Base-by-base conservation (phyloP, 1,140 invertebrate species). In the Dryas iulia region DNA sequence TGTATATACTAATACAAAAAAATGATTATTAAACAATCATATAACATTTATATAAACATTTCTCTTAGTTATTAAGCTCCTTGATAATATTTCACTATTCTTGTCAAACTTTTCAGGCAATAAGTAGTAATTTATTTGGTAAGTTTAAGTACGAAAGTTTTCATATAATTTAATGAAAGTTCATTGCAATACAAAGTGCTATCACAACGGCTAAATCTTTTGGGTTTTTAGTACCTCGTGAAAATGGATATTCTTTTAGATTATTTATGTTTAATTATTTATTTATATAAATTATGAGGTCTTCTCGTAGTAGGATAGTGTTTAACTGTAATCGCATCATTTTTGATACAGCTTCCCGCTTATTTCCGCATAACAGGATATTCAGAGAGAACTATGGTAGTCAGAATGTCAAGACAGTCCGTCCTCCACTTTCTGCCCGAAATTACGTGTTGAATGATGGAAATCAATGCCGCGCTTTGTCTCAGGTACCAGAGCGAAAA, bases 91-190 rank as follows among this genome's bases (percentile, higher is more conserved):
- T 47, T 28, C 26, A 60, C 11, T 56, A 26, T 28, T 59, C 28
- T 35, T 56, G 60, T 33, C 21, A 31, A 61, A 58, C 56, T 28
- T 30, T 30, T 30, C 30, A 2, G 10, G 30, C 23, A 30, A 58
- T 28, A 18, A 58, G 56, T 58, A 30, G 56, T 58, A 58, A 58
- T 58, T 26, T 58, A 30, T 58, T 14, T 58, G 10, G 11, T 28
- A 25, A 58, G 25, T 30, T 58, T 58, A 30, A 58, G 18, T 58
- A 58, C 18, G 26, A 58, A 47, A 47, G 39, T 47, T 47, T 47
- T 47, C 39, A 47, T 47, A 47, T 47, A 47, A 47, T 47, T 47
- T 47, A 47, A 47, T 47, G 39, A 47, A 47, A 47, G 39, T 47
- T 47, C 39, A 47, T 21, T 47, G 39, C 39, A 47, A 47, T 47